Percentiles rank a stretch among this genome's conserved stretches.
These are phyloP conservation scores for Pogoniulus pusillus DNA, from an alignment of 2,797 vertebrate genomes.

Conservation along the genomic window DNA sequence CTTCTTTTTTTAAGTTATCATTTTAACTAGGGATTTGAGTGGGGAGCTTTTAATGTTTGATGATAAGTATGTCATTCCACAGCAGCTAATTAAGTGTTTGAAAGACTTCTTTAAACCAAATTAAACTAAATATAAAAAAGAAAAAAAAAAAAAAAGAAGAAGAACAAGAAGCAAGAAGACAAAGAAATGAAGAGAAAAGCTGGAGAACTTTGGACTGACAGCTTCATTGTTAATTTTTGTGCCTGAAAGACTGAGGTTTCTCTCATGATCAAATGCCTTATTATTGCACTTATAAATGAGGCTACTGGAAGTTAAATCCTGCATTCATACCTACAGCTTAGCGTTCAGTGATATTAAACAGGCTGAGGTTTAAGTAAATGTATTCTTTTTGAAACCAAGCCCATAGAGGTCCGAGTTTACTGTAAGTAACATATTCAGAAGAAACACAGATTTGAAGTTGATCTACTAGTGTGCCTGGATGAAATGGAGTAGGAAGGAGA, in stretches of 20 bases:
- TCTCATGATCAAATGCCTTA: not conserved
- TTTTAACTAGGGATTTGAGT: slow-evolving; percentile 44
- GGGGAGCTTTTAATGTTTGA: slow-evolving; percentile 33
- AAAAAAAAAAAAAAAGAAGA: not conserved
- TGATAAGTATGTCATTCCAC: slow-evolving; percentile 3
- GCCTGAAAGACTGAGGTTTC: not conserved
- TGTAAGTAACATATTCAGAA: not conserved
- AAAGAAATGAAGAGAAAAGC: not conserved
- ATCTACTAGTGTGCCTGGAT: not conserved
- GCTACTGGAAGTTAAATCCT: not conserved
- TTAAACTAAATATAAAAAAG: not conserved
- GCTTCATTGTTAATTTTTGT: not conserved
- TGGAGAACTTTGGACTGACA: not conserved
- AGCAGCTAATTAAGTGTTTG: slow-evolving; percentile 56
- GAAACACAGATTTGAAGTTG: not conserved
- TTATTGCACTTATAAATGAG: not conserved
- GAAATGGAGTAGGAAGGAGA: not conserved
- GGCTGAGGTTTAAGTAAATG: not conserved
- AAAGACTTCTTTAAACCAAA: slow-evolving; percentile 17
- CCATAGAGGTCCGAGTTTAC: not conserved
- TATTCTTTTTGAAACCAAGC: not conserved
- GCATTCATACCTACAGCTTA: not conserved
- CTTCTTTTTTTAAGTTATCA: slow-evolving; percentile 32
- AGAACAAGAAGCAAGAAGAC: not conserved
- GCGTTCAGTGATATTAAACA: not conserved